Conservation (phyloP, 2,888 invertebrate species). For the Gymnoscelis rufifasciata region DNA sequence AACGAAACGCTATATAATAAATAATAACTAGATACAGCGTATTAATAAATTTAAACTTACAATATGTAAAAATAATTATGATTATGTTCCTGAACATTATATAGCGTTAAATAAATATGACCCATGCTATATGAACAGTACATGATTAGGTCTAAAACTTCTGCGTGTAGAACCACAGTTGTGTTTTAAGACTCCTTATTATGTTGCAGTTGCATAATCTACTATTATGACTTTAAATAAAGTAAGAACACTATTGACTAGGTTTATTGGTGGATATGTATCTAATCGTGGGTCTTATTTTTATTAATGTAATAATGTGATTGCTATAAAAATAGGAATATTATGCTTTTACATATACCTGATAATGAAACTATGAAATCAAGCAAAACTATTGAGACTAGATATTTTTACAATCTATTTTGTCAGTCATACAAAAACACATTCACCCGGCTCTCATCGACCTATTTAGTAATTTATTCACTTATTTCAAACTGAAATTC, state of each 20-base stretch:
- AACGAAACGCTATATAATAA: constrained; percentile 45
- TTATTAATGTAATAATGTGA: not conserved
- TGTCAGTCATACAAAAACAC: constrained; percentile 56
- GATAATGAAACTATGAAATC: constrained; percentile 22
- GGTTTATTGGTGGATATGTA: constrained; percentile 60
- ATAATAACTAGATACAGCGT: constrained; percentile 36
- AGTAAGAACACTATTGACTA: constrained; percentile 7
- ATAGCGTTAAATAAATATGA: too few species aligned
- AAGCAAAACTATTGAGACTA: constrained; percentile 54
- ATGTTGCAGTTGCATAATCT: too few species aligned
- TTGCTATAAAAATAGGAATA: too few species aligned
- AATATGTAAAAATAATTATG: constrained; percentile 22
- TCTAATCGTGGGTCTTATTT: constrained; percentile 20
- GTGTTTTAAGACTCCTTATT: too few species aligned
- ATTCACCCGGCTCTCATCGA: too few species aligned
- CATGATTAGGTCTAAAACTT: too few species aligned
- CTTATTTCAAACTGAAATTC: not conserved
- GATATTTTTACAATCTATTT: constrained; percentile 54
- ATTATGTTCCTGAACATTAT: not conserved
- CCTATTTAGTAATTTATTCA: too few species aligned
- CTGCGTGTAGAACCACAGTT: too few species aligned
- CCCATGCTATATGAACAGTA: too few species aligned
- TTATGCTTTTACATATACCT: constrained; percentile 30
- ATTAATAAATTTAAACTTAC: constrained; percentile 30
- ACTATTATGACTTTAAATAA: too few species aligned